Evolutionary conservation across 2,113 vertebrate genomes (phyloP).

Genomic region (Tor tambroides): DNA sequence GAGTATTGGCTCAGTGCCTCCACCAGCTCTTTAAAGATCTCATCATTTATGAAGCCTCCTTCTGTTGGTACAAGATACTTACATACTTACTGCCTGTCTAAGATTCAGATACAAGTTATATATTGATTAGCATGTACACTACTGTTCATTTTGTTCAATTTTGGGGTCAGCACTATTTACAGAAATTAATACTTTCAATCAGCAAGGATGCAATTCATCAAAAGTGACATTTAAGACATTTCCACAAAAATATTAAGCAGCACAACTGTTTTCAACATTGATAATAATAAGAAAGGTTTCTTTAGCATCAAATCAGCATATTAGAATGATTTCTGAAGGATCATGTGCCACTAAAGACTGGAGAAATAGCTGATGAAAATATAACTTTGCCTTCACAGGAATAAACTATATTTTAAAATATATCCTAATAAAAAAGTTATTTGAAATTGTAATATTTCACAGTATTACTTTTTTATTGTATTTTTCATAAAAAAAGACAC

Average conservation of each 20-base stretch:
- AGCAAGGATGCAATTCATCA: background rate
- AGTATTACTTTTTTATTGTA: background rate
- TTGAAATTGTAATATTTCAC: background rate
- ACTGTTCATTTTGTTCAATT: background rate
- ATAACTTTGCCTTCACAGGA: background rate
- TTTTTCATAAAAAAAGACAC: background rate
- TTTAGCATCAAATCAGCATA: background rate
- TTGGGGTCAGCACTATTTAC: background rate
- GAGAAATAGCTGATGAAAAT: background rate
- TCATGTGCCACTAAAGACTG: background rate
- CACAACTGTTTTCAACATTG: background rate
- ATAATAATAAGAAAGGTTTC: background rate
- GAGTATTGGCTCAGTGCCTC: conserved; percentile 92
- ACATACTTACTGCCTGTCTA: background rate
- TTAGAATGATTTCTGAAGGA: background rate
- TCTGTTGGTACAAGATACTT: conserved; percentile 64
- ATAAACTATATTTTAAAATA: background rate
- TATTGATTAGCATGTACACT: background rate
- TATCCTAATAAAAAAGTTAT: background rate
- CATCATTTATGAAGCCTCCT: conserved; percentile 92
- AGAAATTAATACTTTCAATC: no score
- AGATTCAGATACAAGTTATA: conserved; percentile 41
- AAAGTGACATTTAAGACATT: background rate
- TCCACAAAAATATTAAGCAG: background rate
- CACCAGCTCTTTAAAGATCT: conserved; percentile 94